Percentiles rank a stretch among this genome's conserved stretches.
phyloP scores from a whole-genome alignment of 2,797 vertebrate species.

The Luscinia luscinia region DNA sequence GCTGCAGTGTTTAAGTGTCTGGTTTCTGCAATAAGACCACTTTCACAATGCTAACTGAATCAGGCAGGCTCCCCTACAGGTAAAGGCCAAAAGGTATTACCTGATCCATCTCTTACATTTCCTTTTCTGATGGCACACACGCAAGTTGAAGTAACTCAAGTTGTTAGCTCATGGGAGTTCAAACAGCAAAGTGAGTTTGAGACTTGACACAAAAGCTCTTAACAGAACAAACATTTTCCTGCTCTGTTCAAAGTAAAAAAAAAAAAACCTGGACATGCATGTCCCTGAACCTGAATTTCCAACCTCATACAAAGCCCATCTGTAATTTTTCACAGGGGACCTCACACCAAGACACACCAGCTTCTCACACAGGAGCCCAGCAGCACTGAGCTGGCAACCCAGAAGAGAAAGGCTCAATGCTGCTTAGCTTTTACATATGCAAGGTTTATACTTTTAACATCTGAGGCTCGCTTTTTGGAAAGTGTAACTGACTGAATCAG shows the following conservation, averaged over 20 bases:
- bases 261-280: rapidly evolving
- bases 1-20: neutral
- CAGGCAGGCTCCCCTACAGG: neutral
- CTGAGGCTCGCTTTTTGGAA: neutral
- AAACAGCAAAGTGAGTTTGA: neutral
- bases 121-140: neutral
- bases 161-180: neutral
- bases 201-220: neutral
- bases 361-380: neutral
- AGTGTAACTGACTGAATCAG: neutral
- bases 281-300: neutral
- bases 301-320: neutral
- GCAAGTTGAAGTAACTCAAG: neutral
- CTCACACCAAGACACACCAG: neutral
- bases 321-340: neutral
- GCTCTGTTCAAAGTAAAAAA: neutral
- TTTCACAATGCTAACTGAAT: neutral
- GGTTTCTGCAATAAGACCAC: neutral
- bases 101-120: neutral
- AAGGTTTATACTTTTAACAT: neutral
- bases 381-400: neutral
- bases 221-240: neutral
- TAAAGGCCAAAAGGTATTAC: neutral
- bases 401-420: neutral
- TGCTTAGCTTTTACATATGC: neutral